Conservation (phyloP, 2,113 vertebrate genomes). For the Neodon shergylaensis region DNA sequence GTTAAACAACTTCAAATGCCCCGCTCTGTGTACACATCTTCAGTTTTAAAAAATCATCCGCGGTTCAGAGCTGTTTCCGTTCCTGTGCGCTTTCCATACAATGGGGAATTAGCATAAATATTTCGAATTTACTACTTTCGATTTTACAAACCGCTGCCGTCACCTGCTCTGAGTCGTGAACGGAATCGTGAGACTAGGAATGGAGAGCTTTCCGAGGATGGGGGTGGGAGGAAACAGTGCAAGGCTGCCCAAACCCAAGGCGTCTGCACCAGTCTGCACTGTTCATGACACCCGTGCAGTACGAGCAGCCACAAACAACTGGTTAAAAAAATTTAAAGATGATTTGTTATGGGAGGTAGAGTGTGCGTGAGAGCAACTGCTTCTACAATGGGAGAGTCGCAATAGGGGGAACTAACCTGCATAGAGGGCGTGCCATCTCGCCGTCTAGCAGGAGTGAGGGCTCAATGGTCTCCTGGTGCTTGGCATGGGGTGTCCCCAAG, state of each 20-base stretch:
- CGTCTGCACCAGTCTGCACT: background rate
- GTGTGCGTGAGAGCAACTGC: background rate
- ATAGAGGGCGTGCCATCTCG: background rate
- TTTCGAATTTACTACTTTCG: constrained; percentile 58
- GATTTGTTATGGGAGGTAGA: background rate
- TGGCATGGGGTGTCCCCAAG: background rate
- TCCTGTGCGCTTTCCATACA: constrained; percentile 75
- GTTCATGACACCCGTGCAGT: background rate
- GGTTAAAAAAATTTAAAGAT: constrained; percentile 37
- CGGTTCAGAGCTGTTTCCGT: background rate
- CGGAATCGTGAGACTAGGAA: background rate
- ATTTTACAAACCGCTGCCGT: constrained; percentile 45
- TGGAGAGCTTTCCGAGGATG: background rate
- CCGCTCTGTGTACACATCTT: background rate
- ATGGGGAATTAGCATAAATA: constrained; percentile 78
- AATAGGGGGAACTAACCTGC: background rate
- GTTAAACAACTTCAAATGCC: constrained; percentile 80
- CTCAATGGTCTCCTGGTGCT: background rate
- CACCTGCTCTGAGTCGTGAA: constrained; percentile 58
- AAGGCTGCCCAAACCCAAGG: background rate
- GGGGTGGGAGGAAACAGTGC: background rate
- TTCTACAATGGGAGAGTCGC: background rate
- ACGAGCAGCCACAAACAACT: background rate
- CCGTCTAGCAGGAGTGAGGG: background rate
- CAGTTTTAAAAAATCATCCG: background rate